Evolutionary conservation across 2,888 invertebrate genomes (phyloP).

Genomic region (Melitaea athalia): DNA sequence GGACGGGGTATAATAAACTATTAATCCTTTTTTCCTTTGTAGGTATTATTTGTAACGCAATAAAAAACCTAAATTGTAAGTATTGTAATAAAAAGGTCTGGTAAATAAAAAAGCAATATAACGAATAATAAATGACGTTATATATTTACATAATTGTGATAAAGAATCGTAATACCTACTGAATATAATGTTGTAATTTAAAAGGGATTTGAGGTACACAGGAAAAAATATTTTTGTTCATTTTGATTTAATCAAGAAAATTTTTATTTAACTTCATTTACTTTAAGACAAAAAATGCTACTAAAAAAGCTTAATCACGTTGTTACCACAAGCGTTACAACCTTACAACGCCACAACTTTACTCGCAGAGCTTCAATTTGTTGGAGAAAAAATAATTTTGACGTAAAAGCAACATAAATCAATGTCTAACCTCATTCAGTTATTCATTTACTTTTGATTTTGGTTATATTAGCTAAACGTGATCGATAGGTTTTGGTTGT

Average conservation of each 20-base stretch:
- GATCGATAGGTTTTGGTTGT: neutral
- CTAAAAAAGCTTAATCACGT: neutral
- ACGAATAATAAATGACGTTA: too few species aligned
- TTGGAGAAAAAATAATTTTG: neutral
- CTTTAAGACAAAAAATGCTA: neutral
- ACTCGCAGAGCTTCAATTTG: neutral
- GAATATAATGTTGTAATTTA: neutral
- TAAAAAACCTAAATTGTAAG: too few species aligned
- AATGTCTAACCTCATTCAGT: neutral
- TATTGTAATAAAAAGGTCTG: too few species aligned
- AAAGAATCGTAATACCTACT: too few species aligned
- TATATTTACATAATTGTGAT: too few species aligned
- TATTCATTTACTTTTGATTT: neutral
- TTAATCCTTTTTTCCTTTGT: too few species aligned
- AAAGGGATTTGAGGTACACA: neutral
- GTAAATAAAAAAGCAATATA: too few species aligned
- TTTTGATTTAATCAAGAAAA: conserved; percentile 2
- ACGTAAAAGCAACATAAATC: neutral
- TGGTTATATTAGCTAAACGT: neutral
- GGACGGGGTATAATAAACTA: too few species aligned
- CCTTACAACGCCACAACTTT: too few species aligned
- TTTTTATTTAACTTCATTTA: neutral
- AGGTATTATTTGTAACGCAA: too few species aligned
- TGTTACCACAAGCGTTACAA: neutral
- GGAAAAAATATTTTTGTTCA: neutral